phyloP scores from a whole-genome alignment of 2,888 invertebrate species.

The Caenorhabditis auriculariae region DNA sequence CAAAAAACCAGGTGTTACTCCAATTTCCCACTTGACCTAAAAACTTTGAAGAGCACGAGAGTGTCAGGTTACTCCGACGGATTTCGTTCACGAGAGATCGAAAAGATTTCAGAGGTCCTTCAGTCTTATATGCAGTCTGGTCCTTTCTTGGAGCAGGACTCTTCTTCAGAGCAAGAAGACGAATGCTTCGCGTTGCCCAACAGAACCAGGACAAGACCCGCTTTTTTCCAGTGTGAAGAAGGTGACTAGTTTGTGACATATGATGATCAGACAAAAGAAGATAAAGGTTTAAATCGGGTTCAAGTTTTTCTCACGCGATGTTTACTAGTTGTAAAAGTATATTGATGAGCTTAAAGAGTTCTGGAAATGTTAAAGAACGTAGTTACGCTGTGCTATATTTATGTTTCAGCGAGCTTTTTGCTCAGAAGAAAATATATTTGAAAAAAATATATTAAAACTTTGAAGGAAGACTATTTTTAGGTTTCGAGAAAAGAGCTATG shows the following conservation, averaged over 20 bases:
- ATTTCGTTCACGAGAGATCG: too few species aligned
- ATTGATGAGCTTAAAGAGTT: not conserved
- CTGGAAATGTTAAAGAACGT: not conserved
- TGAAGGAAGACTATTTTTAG: not conserved
- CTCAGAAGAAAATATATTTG: not conserved
- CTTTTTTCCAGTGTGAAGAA: slow-evolving; percentile 39
- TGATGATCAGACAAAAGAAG: too few species aligned
- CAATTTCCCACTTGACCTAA: too few species aligned
- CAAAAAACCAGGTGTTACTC: too few species aligned
- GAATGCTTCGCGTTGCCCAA: slow-evolving; percentile 39
- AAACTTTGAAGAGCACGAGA: too few species aligned
- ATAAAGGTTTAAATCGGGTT: too few species aligned
- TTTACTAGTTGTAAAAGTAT: not conserved
- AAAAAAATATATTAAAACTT: not conserved
- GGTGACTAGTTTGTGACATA: too few species aligned
- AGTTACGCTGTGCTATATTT: too few species aligned
- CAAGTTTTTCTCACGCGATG: too few species aligned
- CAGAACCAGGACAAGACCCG: slow-evolving; percentile 31
- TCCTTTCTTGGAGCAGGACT: slow-evolving; percentile 17
- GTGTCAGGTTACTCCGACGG: too few species aligned
- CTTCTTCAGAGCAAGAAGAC: slow-evolving; percentile 28
- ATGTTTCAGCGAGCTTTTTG: not conserved
- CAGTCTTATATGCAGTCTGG: slow-evolving; percentile 11
- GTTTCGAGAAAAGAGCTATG: too few species aligned
- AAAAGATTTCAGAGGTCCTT: slow-evolving; percentile 9